Evolutionary conservation across 2,797 vertebrate genomes (phyloP).

Genomic region (Margarornis squamiger): DNA sequence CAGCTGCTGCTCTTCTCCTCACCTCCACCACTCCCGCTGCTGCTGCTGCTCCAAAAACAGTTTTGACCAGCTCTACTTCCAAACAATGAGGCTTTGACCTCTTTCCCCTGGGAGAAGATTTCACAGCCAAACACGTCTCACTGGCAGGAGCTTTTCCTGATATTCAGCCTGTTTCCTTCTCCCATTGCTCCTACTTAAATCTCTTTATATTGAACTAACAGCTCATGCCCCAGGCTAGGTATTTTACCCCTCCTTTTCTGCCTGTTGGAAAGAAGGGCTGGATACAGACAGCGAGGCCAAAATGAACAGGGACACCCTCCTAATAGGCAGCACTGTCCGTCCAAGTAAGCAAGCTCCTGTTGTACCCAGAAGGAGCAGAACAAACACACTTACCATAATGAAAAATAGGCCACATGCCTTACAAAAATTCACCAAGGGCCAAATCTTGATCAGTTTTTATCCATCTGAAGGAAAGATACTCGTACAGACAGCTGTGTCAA

Average conservation of each 20-base stretch:
- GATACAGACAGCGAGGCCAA: not conserved
- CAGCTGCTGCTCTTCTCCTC: conserved; percentile 64
- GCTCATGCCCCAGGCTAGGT: not conserved
- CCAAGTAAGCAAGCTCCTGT: not conserved
- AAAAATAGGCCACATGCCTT: conserved; percentile 49
- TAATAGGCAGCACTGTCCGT: not conserved
- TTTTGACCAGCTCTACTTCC: conserved; percentile 60
- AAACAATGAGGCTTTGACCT: conserved; percentile 72
- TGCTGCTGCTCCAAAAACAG: conserved; percentile 39
- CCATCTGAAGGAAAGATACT: conserved; percentile 47
- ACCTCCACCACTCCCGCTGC: conserved; percentile 48
- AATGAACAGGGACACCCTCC: not conserved
- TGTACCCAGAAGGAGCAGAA: conserved; percentile 18
- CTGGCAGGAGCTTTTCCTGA: conserved; percentile 71
- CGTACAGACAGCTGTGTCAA: conserved; percentile 40
- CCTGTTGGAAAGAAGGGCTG: not conserved
- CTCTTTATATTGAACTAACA: conserved; percentile 54
- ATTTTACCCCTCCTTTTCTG: conserved; percentile 10
- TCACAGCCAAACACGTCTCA: conserved; percentile 71
- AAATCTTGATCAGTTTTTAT: conserved; percentile 61
- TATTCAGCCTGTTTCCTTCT: conserved; percentile 70
- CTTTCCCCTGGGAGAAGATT: conserved; percentile 70
- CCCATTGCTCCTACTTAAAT: conserved; percentile 58
- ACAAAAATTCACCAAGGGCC: conserved; percentile 49
- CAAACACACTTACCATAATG: conserved; percentile 31